Evolutionary conservation across 1,140 invertebrate species (phyloP), one percentile per base, ranked within the genome.

Genomic region (Drosophila ananassae): DNA sequence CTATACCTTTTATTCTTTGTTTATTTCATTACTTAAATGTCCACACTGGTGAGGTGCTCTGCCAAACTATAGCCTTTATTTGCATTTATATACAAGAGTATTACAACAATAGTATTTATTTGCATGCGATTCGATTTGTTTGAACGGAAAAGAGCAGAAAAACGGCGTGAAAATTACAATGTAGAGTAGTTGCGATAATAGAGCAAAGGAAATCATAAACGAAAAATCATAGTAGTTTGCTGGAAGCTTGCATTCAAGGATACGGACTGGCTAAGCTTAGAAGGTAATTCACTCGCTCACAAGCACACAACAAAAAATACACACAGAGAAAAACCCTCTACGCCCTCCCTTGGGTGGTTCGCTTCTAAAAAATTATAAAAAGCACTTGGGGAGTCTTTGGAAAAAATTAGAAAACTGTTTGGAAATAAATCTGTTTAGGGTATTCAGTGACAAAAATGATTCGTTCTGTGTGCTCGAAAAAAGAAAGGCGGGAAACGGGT

Each of bases 41-140:
- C 89, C 89, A 90, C 66, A 85, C 83, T 66, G 89, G 89, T 75
- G 89, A 77, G 64, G 89, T 85, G 75, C 89, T 90, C 71, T 90
- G 89, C 89, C 89, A 90, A 79, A 90, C 72, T 84, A 89, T 73
- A 76, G 80, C 84, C 89, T 90, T 84, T 76, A 66, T 60, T 76
- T 82, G 73, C 66, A 60, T 17, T 17, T 61, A 60, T 67, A 63
- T 74, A 66, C 48, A 53, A 74, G 32, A 62, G 52, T 73, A 55
- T 52, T 68, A 69, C 66, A 48, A 68, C 39, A 62, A 79, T 25
- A 64, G 61, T 56, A 74, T 62, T 73, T 75, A 55, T 48, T 71
- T 72, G 53, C 59, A 77, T 73, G 71, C 71, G 66, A 10, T 64
- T 56, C 51, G 62, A 32, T 50, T 60, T 21, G 21, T 62, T 66